Evolutionary conservation across 2,888 invertebrate genomes (phyloP).

Genomic region (Gandaritis pyraliata): DNA sequence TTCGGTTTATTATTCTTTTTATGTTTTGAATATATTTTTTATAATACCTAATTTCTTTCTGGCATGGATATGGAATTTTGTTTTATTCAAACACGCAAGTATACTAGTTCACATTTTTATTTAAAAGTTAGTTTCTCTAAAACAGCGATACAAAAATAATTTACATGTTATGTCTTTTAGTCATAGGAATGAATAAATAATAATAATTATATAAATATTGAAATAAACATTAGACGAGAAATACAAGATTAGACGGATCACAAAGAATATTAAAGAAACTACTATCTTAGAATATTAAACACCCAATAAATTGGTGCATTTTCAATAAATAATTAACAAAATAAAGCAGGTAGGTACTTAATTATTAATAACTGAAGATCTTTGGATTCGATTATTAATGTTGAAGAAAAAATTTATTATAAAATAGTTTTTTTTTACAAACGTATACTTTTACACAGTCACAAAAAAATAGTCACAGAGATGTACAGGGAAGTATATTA

Average conservation of each 20-base stretch:
- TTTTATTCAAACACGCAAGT: background rate
- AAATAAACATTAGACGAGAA: slow-evolving; percentile 41
- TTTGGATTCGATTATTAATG: background rate
- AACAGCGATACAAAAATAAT: slow-evolving; percentile 54
- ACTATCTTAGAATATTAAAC: too few relatives aligned
- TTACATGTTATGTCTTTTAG: slow-evolving; percentile 70
- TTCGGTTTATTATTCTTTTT: too few relatives aligned
- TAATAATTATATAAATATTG: too few relatives aligned
- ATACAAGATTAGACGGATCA: slow-evolving; percentile 31
- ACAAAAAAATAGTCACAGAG: too few relatives aligned
- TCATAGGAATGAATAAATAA: slow-evolving; percentile 73
- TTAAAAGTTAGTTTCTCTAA: slow-evolving; percentile 33
- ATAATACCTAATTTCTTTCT: too few relatives aligned
- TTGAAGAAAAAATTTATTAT: slow-evolving; percentile 14
- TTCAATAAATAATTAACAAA: slow-evolving; percentile 2
- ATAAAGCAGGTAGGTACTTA: background rate
- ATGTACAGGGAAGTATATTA: too few relatives aligned
- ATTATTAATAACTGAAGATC: background rate
- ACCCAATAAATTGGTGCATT: background rate
- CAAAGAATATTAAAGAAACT: slow-evolving; percentile 15
- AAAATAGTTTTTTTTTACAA: slow-evolving; percentile 14
- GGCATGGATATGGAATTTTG: too few relatives aligned
- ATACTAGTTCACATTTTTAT: background rate
- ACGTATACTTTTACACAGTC: slow-evolving; percentile 9
- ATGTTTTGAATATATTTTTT: too few relatives aligned